Evolutionary conservation across 2,113 vertebrate species (phyloP).

Genomic region (Tor tambroides): DNA sequence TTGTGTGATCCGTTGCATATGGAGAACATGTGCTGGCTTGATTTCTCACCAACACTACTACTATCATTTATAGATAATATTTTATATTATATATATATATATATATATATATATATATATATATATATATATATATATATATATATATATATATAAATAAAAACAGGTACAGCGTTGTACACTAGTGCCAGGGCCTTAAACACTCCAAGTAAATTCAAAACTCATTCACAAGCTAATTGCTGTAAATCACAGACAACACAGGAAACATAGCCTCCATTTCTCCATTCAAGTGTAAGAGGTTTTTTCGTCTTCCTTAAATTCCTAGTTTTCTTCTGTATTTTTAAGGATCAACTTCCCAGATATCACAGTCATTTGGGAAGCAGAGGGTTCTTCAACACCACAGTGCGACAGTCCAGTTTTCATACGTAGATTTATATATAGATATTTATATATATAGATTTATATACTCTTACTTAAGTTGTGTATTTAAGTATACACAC

Average conservation of each 20-base stretch:
- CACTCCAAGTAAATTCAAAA: neutral
- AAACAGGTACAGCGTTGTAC: too few species aligned
- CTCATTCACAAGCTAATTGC: slow-evolving; percentile 14
- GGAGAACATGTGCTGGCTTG: slow-evolving; percentile 4
- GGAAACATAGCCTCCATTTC: slow-evolving; percentile 21
- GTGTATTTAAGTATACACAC: too few species aligned
- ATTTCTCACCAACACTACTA: neutral
- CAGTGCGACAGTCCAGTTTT: slow-evolving; percentile 46
- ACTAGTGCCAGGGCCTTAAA: too few species aligned
- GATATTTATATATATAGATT: neutral
- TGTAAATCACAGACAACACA: slow-evolving; percentile 31
- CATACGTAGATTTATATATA: slow-evolving; percentile 26
- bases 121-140: too few species aligned
- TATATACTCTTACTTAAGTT: too few species aligned
- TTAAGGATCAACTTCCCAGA: neutral
- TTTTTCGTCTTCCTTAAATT: slow-evolving; percentile 14
- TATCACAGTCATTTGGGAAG: neutral
- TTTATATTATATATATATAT: too few species aligned
- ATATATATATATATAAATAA: neutral
- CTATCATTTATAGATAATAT: neutral
- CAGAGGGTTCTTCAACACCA: neutral
- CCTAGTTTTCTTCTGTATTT: neutral
- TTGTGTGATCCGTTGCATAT: slow-evolving; percentile 38
- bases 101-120: too few species aligned
- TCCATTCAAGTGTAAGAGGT: slow-evolving; percentile 26